Evolutionary conservation across 2,888 invertebrate species (phyloP), one percentile per base, ranked within the genome.

Genomic region (Drosophila ustulata): DNA sequence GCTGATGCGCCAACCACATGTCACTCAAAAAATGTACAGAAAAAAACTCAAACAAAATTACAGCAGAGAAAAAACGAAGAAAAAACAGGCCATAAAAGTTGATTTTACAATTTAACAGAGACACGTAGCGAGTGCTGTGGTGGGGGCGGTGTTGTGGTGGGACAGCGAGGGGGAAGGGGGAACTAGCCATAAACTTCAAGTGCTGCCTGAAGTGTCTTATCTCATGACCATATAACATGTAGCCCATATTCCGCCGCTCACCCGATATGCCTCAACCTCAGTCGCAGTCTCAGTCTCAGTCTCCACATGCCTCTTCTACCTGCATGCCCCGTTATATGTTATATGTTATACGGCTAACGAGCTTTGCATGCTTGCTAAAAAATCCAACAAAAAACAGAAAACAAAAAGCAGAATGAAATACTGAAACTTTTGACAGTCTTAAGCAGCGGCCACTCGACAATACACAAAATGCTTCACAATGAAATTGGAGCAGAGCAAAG

Each of bases 151-250:
- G 28, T 30, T 13, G 37, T 1, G 2, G 7, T 25, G 7, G n/a
- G 6, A 9, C 18, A 18, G 2, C 1, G 2, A 37, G 37, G n/a
- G 1, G 3, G 3, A 5, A 4, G 13, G n/a, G 9, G 13, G 13
- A 34, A 32, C 39, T 46, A 26, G 53, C 63, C 59, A 71, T 75
- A 88, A 88, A 80, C 80, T 63, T 82, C 68, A 83, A 78, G 78
- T 78, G 75, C 88, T 71, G 78, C 63, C 65, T 66, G 37, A 82
- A 88, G 73, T 88, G 67, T 66, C 74, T 82, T 83, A 80, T 83
- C 84, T 86, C 49, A 71, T 62, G 88, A 79, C 67, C 86, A 67
- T 75, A 74, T 74, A 81, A 70, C 66, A 71, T 71, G 68, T 53
- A 72, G 55, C 59, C 65, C 69, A 61, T 53, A 51, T 61, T 61